Percentiles rank a stretch among this genome's conserved stretches.
These are phyloP conservation scores for Neocrepidodera transversa DNA, from an alignment of 2,888 invertebrate species.

Conservation along the genomic window DNA sequence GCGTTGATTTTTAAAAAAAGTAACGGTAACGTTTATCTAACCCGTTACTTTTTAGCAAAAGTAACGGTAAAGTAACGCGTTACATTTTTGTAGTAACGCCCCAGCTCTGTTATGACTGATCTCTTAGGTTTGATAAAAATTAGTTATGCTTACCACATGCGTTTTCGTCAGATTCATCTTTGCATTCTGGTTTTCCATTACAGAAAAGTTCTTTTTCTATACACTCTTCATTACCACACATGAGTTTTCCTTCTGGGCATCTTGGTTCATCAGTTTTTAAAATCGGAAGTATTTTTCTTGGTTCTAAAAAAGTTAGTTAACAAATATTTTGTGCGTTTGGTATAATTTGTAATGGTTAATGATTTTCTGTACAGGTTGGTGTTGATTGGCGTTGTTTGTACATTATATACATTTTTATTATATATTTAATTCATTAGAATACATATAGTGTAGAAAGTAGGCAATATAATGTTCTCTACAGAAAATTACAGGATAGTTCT, in stretches of 20 bases:
- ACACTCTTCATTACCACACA: constrained; percentile 92
- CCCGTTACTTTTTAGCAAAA: too few species aligned
- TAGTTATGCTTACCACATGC: constrained; percentile 94
- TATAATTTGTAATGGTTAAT: constrained; percentile 2
- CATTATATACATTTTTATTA: constrained; percentile 42
- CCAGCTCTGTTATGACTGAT: too few species aligned
- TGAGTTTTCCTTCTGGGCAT: constrained; percentile 87
- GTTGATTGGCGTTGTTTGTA: constrained; percentile 47
- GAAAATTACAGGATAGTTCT: constrained; percentile 10
- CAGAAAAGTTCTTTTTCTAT: constrained; percentile 91
- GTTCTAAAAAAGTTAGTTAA: constrained; percentile 69
- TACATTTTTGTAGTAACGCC: too few species aligned
- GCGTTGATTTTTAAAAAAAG: too few species aligned
- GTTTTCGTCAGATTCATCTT: constrained; percentile 94
- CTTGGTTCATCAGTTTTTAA: constrained; percentile 93
- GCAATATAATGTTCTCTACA: constrained; percentile 27
- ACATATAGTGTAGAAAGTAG: constrained; percentile 43
- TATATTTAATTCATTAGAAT: constrained; percentile 33
- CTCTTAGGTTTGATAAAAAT: too few species aligned
- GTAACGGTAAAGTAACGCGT: too few species aligned
- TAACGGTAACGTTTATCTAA: too few species aligned
- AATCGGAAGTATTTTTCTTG: constrained; percentile 86
- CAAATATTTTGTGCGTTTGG: constrained; percentile 8
- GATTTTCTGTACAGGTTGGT: constrained; percentile 44
- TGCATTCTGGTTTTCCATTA: constrained; percentile 91